Base-by-base conservation (phyloP, 1,140 invertebrate genomes). In the Neotoxoptera formosana region DNA sequence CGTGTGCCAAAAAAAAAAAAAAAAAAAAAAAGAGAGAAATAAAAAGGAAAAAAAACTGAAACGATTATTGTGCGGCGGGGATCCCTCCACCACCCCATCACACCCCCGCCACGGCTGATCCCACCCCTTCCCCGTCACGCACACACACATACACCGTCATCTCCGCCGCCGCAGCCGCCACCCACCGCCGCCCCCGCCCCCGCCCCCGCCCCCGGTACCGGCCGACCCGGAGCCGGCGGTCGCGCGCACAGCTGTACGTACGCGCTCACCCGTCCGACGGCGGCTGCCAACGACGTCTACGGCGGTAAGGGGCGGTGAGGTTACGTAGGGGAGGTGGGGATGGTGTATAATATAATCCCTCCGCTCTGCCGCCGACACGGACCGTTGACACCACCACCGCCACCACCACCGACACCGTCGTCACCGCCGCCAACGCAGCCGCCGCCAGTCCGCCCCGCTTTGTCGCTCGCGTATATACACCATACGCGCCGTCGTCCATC, bases 1-100 rank as follows among this genome's bases (percentile, higher is more conserved):
- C 88, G 51, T 90, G 88, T 90, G 88, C 88, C 94, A n/a, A n/a
- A n/a, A n/a, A n/a, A n/a, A n/a, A n/a, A n/a, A 47, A 94, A 94
- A 88, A 93, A 94, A 67, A 94, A 90, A 67, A 93, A 67, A 93
- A 81, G 9, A 60, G 94, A 60, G 7, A 89, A 89, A 36, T 20
- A 48, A 23, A 30, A 51, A 53, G 21, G 34, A 89, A 53, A 89
- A 89, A 87, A 51, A 89, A 53, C 84, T 9, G 47, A 88, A 88
- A 88, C 47, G 86, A 53, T 89, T 53, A 88, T 88, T 88, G 47
- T 88, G 86, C 47, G 86, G 86, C 86, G 86, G 87, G 87, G 48
- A 89, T 89, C 87, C n/a, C 87, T 53, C 45, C 25, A 2, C 14
- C 84, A 45, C 41, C 84, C 25, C 84, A 45, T 30, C 84, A 47